Conservation (phyloP, 1,140 invertebrate genomes). For the Cryptotermes secundus region DNA sequence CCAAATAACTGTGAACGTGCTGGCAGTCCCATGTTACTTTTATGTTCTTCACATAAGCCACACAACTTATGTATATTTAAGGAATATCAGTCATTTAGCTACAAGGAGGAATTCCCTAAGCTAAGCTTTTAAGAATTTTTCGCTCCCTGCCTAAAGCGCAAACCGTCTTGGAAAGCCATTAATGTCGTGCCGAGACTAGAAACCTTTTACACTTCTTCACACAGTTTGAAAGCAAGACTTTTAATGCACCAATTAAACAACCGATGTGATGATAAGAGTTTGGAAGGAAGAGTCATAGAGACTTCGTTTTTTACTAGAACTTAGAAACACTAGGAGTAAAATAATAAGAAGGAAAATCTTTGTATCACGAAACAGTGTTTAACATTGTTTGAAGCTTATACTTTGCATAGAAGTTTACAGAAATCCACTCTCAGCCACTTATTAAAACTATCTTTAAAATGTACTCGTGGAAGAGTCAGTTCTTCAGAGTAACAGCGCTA, state of each 20-base stretch:
- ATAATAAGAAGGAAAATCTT: background rate
- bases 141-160: background rate
- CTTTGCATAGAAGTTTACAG: background rate
- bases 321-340: background rate
- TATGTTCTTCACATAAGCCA: too few relatives aligned
- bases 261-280: background rate
- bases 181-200: background rate
- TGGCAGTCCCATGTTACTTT: too few relatives aligned
- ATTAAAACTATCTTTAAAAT: too few relatives aligned
- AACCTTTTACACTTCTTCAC: conserved; percentile 8
- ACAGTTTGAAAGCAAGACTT: conserved; percentile 11
- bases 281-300: background rate
- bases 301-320: background rate
- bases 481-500: too few relatives aligned
- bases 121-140: conserved; percentile 4
- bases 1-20: too few relatives aligned
- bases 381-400: background rate
- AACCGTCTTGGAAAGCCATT: background rate
- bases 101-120: background rate
- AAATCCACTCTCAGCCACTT: background rate
- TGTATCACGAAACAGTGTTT: background rate
- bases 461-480: too few relatives aligned
- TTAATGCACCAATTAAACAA: conserved; percentile 20
- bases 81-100: background rate
- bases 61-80: too few relatives aligned